Conservation (phyloP, 2,113 vertebrate species). For the Genyomyrus donnyi region DNA sequence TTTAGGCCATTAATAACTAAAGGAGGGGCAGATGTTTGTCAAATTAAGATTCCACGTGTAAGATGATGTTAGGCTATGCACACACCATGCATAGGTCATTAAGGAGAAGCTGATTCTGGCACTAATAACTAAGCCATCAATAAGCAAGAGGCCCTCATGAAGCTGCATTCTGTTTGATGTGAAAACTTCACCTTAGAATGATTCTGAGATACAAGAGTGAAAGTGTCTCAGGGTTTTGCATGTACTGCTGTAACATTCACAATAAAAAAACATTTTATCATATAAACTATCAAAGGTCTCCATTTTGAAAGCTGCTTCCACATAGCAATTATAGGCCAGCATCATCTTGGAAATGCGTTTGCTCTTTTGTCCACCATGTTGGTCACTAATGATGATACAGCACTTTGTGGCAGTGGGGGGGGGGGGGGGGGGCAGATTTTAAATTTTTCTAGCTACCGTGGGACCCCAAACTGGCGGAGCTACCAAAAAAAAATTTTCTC, state of each 20-base stretch:
- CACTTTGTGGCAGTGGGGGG: neutral
- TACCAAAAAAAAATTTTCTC: neutral
- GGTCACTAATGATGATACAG: neutral
- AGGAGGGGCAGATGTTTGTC: constrained; percentile 45
- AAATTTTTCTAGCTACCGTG: neutral
- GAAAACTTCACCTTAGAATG: neutral
- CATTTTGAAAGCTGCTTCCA: neutral
- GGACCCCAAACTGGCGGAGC: neutral
- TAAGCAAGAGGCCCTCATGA: constrained; percentile 21
- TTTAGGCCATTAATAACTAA: constrained; percentile 8
- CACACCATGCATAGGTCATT: constrained; percentile 33
- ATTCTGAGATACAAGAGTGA: neutral
- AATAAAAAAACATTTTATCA: neutral
- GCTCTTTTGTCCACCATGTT: neutral
- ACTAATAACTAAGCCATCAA: constrained; percentile 20
- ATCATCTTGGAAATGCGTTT: neutral
- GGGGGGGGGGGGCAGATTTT: neutral
- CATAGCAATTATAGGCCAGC: neutral
- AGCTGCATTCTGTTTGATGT: constrained; percentile 5
- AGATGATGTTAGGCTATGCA: constrained; percentile 41
- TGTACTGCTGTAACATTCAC: neutral
- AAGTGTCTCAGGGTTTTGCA: neutral
- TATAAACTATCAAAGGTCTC: neutral
- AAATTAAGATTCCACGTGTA: constrained; percentile 38
- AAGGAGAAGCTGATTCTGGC: constrained; percentile 32